Conservation (phyloP, 2,888 invertebrate genomes). For the Nomada ferruginata region DNA sequence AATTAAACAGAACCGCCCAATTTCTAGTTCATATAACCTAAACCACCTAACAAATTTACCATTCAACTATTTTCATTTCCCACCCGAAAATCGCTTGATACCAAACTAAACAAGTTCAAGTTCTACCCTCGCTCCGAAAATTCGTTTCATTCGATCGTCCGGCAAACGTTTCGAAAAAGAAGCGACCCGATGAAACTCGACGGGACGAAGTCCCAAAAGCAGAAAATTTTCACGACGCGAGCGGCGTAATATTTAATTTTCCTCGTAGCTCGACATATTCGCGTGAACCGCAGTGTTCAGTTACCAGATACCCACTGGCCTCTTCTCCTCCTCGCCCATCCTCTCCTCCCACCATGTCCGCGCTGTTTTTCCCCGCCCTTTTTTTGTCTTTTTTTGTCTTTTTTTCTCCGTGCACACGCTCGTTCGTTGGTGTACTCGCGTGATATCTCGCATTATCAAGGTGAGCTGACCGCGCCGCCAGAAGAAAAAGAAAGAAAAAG, state of each 20-base stretch:
- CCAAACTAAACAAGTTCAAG: too few relatives aligned
- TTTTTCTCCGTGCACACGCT: conserved; percentile 33
- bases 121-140: background rate
- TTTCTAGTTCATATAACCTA: too few relatives aligned
- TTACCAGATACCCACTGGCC: conserved; percentile 67
- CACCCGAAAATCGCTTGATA: too few relatives aligned
- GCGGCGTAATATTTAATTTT: conserved; percentile 52
- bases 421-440: conserved; percentile 63
- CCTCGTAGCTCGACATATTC: conserved; percentile 20
- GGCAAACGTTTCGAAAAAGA: background rate
- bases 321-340: conserved; percentile 25
- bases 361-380: conserved; percentile 23
- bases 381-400: conserved; percentile 17
- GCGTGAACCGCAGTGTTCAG: conserved; percentile 64
- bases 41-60: too few relatives aligned
- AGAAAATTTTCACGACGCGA: conserved; percentile 1
- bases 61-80: too few relatives aligned
- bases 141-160: background rate
- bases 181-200: too few relatives aligned
- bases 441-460: conserved; percentile 76
- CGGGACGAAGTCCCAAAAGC: background rate
- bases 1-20: too few relatives aligned
- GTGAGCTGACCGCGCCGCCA: conserved; percentile 68
- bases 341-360: conserved; percentile 26
- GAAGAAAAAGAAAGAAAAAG: conserved; percentile 45